A percentile compares a stretch with the other conserved stretches of the same genome.
Conservation (phyloP, 2,797 vertebrate species). For the Urophycis tenuis region DNA sequence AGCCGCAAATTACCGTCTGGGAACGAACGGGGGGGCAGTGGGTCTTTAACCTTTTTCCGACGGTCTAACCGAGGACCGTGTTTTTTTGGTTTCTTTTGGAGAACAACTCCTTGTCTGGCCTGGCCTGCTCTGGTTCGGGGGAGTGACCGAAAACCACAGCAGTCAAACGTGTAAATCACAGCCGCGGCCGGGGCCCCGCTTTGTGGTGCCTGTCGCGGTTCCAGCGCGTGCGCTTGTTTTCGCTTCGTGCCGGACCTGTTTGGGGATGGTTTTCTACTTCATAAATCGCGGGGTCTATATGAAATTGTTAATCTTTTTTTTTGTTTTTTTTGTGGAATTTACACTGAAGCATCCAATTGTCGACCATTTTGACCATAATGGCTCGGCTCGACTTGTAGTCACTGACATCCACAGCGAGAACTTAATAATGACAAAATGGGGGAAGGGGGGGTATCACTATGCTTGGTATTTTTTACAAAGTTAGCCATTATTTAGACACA, state of each 20-base stretch:
- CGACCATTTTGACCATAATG: background rate
- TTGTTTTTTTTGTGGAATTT: too few species aligned
- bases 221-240: constrained; percentile 10
- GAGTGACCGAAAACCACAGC: constrained; percentile 41
- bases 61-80: constrained; percentile 41
- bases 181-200: background rate
- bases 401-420: background rate
- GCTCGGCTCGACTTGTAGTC: background rate
- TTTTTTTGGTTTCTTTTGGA: constrained; percentile 7
- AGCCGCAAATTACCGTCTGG: constrained; percentile 5
- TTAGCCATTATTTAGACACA: background rate
- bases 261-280: background rate
- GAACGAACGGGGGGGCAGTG: background rate
- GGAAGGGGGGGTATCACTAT: background rate
- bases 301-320: background rate
- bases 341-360: constrained; percentile 9
- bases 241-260: background rate
- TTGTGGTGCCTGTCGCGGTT: constrained; percentile 3
- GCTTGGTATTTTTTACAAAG: background rate
- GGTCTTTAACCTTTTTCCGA: constrained; percentile 13
- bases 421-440: background rate
- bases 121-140: constrained; percentile 17
- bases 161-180: constrained; percentile 2
- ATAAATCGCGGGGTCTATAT: background rate
- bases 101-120: constrained; percentile 21